Percentiles rank a stretch among this genome's conserved stretches.
phyloP scores from a whole-genome alignment of 2,888 invertebrate species.

The Diadromus collaris region DNA sequence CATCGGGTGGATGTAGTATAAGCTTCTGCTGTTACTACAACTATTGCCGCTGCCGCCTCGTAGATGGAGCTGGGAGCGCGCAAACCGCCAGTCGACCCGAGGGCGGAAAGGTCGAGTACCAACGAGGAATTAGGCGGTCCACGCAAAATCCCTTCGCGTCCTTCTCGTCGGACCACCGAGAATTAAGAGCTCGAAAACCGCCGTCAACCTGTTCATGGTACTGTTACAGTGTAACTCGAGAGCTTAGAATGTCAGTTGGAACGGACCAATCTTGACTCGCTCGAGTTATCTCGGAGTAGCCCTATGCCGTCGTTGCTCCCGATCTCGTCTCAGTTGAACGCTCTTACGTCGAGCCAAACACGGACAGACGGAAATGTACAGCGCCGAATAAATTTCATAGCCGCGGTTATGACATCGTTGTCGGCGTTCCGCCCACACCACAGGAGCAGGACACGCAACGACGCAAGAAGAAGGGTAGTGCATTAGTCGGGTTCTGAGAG shows the following conservation, averaged over 20 bases:
- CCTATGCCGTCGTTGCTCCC: background rate
- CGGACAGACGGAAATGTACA: constrained; percentile 2
- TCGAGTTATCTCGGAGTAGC: constrained; percentile 37
- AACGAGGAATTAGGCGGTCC: constrained; percentile 65
- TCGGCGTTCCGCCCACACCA: background rate
- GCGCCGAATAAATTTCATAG: background rate
- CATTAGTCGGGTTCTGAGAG: background rate
- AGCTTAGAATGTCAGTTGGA: constrained; percentile 44
- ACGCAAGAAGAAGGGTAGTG: background rate
- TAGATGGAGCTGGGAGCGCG: background rate
- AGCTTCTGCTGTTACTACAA: background rate
- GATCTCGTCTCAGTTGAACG: background rate
- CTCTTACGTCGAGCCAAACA: background rate
- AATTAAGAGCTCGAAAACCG: constrained; percentile 56
- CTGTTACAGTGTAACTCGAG: constrained; percentile 1
- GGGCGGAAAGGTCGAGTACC: constrained; percentile 15
- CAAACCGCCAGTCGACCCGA: constrained; percentile 4
- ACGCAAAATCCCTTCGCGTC: constrained; percentile 65
- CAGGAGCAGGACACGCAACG: background rate
- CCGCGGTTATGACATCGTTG: background rate
- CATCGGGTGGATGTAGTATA: too few species aligned
- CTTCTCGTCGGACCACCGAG: constrained; percentile 55
- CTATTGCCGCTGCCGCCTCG: background rate
- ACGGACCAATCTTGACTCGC: constrained; percentile 48
- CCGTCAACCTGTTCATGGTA: constrained; percentile 10